Conservation (phyloP, 2,113 vertebrate genomes). For the Synodontis membranacea region DNA sequence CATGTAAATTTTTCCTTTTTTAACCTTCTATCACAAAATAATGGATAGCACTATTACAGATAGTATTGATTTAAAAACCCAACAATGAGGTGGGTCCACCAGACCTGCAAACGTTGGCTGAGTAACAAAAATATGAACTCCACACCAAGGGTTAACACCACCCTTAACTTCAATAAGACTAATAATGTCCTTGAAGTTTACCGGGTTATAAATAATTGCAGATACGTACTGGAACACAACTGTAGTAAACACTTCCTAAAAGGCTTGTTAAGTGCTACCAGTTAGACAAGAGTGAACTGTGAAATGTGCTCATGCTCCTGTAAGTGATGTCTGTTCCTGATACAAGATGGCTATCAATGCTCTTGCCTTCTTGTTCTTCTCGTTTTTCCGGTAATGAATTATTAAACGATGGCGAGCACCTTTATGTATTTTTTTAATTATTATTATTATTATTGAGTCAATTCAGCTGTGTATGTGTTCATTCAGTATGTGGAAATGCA, state of each 20-base stretch:
- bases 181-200: not conserved
- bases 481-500: not conserved
- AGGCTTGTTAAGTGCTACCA: not conserved
- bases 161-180: too few relatives aligned
- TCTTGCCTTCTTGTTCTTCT: not conserved
- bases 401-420: not conserved
- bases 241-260: not conserved
- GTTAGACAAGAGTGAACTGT: not conserved
- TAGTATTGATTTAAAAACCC: too few relatives aligned
- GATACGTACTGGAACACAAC: not conserved
- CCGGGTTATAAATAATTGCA: not conserved
- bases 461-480: too few relatives aligned
- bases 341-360: not conserved
- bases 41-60: too few relatives aligned
- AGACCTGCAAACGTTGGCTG: too few relatives aligned
- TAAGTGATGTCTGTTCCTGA: not conserved
- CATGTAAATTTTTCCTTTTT: too few relatives aligned
- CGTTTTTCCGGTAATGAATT: not conserved
- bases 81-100: too few relatives aligned
- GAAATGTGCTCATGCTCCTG: not conserved
- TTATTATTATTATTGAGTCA: too few relatives aligned
- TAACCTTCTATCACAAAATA: too few relatives aligned
- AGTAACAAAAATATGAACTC: too few relatives aligned
- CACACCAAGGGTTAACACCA: too few relatives aligned
- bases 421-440: not conserved